Evolutionary conservation across 2,888 invertebrate genomes (phyloP), one percentile per base, ranked within the genome.

Genomic region (Drosophila mayaguana): DNA sequence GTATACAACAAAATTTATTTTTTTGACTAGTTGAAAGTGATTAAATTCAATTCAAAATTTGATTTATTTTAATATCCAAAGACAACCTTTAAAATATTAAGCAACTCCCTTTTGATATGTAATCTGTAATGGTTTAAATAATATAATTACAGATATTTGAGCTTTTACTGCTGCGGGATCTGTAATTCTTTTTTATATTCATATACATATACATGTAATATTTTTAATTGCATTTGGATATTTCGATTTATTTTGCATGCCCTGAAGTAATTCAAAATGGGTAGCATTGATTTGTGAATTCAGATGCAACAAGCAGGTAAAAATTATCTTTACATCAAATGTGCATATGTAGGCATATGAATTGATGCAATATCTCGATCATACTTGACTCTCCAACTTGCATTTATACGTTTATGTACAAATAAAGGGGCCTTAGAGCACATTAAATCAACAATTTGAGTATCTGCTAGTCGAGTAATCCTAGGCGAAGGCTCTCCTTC

Each of bases 141-240:
- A 18, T 11, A 42, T 42, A 4, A 42, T 42, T 18, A 11, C 18
- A 18, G 42, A 42, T 11, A 42, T 18, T 18, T 18, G 11, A 42
- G 18, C 18, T 42, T 42, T 42, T 18, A 11, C 18, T 18, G 4
- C 42, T 11, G 2, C 9, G 5, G 11, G 18, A 11, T 11, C 0
- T 20, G 22, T 1, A 45, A 16, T 7, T 22, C 0, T 8, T 4
- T 25, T 1, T 16, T 25, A 16, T 3, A 2, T 16, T 25, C 6
- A 28, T 28, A 28, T 28, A 6, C 16, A 38, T 46, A 46, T 25
- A 46, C 28, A 28, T 28, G 28, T 25, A 46, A 46, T 25, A 48
- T 28, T 28, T 22, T 28, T 28, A 48, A 48, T 25, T 48, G 46
- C 46, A 48, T n/a, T n/a, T 25, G 25, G 25, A 48, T 28, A 28